These are phyloP conservation scores for Scolopax rusticola DNA, from an alignment of 2,797 vertebrate genomes.

Conservation along the genomic window DNA sequence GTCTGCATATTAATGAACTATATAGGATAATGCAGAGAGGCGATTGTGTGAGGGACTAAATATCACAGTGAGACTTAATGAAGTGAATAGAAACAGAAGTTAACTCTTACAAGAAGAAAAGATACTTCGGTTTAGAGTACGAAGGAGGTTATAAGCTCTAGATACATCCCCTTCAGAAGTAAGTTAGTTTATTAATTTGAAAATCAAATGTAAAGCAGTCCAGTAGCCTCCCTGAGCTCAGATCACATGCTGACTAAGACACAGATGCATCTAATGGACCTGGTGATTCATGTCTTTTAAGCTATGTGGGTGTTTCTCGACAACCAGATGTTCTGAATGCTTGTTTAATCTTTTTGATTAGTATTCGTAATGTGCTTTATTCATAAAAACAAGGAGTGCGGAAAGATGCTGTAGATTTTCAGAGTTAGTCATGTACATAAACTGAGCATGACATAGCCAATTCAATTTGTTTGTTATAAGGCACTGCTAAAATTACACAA, in stretches of 20 bases:
- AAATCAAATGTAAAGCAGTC: neutral
- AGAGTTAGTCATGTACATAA: neutral
- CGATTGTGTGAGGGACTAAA: neutral
- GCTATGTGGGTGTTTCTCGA: neutral
- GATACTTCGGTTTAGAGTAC: neutral
- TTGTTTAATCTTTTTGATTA: neutral
- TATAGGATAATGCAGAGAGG: neutral
- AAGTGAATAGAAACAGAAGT: neutral
- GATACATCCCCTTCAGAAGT: neutral
- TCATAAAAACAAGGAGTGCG: neutral
- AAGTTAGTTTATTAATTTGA: neutral
- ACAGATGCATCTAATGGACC: neutral
- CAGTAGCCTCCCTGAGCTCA: neutral
- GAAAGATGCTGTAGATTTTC: neutral
- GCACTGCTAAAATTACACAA: no score
- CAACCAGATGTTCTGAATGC: neutral
- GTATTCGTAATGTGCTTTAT: neutral
- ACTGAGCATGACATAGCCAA: neutral
- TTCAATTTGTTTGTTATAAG: neutral
- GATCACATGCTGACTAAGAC: neutral
- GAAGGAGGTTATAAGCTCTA: neutral
- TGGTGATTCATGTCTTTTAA: neutral
- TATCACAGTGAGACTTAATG: neutral
- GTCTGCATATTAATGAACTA: accelerated
- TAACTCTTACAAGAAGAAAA: neutral